Conservation (phyloP, 2,113 vertebrate species). For the Peucedramus taeniatus region DNA sequence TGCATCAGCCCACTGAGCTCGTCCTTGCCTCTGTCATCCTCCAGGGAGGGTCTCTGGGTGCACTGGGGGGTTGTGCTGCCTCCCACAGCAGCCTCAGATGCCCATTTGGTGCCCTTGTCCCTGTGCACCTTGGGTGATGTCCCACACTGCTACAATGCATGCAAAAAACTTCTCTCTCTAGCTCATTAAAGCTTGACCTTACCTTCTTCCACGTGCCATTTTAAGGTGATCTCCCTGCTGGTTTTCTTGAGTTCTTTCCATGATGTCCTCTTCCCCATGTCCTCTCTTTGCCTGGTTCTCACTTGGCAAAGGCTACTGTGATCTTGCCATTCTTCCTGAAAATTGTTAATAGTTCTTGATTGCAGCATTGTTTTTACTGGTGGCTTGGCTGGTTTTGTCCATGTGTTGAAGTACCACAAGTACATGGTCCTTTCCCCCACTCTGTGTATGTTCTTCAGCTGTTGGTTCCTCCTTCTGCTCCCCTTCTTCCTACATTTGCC, state of each 20-base stretch:
- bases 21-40: neutral
- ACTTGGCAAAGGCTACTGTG: neutral
- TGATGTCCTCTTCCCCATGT: neutral
- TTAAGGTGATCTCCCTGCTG: neutral
- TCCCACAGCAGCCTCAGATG: rapidly evolving
- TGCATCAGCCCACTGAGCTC: neutral
- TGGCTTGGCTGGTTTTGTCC: neutral
- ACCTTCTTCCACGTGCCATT: neutral
- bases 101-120: neutral
- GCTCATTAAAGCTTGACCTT: neutral
- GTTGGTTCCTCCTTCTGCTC: neutral
- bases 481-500: neutral
- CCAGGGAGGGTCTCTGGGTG: neutral
- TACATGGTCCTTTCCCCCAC: neutral
- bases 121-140: rapidly evolving
- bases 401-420: neutral
- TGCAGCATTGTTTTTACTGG: neutral
- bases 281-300: neutral
- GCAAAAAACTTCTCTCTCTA: neutral
- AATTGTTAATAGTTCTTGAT: neutral
- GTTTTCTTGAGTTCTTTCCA: neutral
- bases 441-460: neutral
- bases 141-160: rapidly evolving
- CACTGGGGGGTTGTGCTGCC: rapidly evolving
- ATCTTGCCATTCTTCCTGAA: neutral